Percentiles rank a stretch among this genome's conserved stretches.
These are phyloP conservation scores for Merluccius polli DNA, from an alignment of 2,797 vertebrate species.

Conservation along the genomic window DNA sequence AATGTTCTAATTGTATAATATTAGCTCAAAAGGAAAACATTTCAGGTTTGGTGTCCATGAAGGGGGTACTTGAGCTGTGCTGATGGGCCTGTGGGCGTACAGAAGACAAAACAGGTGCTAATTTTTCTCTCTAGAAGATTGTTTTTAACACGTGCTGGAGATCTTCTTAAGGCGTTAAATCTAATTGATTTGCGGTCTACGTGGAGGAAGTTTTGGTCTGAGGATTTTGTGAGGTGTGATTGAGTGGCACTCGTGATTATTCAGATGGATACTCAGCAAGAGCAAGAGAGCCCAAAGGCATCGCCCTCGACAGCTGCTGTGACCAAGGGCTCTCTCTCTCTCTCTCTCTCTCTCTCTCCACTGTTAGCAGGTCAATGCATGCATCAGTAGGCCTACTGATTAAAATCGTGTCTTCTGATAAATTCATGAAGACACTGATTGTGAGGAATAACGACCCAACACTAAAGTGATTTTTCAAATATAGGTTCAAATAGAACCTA, in stretches of 20 bases:
- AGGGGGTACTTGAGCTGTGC: neutral
- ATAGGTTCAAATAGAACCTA: neutral
- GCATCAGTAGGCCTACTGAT: slow-evolving; percentile 30
- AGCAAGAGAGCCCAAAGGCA: slow-evolving; percentile 32
- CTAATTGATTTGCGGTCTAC: slow-evolving; percentile 24
- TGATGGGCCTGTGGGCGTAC: neutral
- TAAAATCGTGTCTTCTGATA: slow-evolving; percentile 29
- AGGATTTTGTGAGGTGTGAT: slow-evolving; percentile 52
- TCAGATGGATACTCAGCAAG: slow-evolving; percentile 44
- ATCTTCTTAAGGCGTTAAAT: neutral
- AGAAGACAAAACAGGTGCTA: neutral
- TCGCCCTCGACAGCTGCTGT: slow-evolving; percentile 37
- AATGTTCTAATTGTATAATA: neutral
- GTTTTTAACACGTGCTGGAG: neutral
- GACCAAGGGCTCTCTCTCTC: slow-evolving; percentile 23
- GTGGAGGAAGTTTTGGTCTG: slow-evolving; percentile 29
- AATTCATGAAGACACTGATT: slow-evolving; percentile 30
- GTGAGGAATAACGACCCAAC: slow-evolving; percentile 23
- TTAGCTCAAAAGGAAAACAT: neutral
- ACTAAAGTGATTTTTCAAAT: slow-evolving; percentile 14
- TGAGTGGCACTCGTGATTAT: slow-evolving; percentile 44
- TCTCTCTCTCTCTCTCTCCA: slow-evolving; percentile 31
- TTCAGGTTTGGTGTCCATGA: neutral
- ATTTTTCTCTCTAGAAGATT: neutral
- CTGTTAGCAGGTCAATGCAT: slow-evolving; percentile 35